These are phyloP conservation scores for Euphonia xanthogaster DNA, from an alignment of 2,797 vertebrate genomes.

Conservation along the genomic window DNA sequence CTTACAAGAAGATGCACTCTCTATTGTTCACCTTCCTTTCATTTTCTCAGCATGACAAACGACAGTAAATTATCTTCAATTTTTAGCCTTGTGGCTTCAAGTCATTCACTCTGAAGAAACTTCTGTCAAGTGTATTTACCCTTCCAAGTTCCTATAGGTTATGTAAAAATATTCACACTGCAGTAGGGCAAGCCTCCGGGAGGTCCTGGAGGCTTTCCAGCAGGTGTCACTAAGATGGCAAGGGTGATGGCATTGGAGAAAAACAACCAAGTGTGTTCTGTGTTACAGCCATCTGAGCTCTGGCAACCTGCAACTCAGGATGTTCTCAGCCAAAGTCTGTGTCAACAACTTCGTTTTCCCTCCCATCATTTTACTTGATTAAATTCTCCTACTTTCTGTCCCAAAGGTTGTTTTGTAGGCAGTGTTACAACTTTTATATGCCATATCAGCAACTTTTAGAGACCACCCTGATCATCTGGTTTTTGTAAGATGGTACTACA, in stretches of 20 bases:
- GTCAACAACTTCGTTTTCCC: not conserved
- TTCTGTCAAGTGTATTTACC: not conserved
- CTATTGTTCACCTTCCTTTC: not conserved
- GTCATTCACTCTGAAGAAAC: not conserved
- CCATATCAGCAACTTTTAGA: not conserved
- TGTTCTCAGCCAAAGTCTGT: not conserved
- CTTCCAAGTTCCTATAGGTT: not conserved
- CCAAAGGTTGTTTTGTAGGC: not conserved
- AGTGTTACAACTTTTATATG: not conserved
- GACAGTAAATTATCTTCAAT: not conserved
- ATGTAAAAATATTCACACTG: not conserved
- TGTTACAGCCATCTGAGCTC: not conserved
- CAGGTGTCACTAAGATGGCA: fast-evolving
- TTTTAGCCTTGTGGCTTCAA: not conserved
- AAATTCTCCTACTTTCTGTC: not conserved
- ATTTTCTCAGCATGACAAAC: not conserved
- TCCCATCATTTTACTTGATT: not conserved
- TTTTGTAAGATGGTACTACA: not conserved
- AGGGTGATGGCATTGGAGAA: not conserved
- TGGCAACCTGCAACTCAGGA: not conserved
- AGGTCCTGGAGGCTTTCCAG: not conserved
- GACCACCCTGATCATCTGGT: not conserved
- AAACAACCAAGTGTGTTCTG: not conserved
- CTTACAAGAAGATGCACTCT: not conserved
- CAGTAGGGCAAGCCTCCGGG: not conserved